Evolutionary conservation across 2,797 vertebrate genomes (phyloP).

Genomic region (Thripadectes ignobilis): DNA sequence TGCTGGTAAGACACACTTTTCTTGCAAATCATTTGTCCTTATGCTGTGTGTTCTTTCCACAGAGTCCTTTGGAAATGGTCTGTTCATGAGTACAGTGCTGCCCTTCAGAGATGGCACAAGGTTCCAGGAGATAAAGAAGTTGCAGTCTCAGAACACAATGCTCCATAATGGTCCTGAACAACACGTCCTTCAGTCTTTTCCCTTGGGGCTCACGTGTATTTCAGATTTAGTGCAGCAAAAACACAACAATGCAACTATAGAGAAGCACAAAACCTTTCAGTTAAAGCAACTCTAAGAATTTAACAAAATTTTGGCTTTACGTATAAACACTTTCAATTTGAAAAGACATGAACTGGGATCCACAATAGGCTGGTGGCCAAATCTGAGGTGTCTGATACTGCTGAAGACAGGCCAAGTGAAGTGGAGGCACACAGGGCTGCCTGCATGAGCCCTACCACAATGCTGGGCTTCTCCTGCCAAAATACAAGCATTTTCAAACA

Average conservation of each 20-base stretch:
- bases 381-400: not conserved
- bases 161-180: not conserved
- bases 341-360: not conserved
- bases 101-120: not conserved
- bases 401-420: not conserved
- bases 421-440: not conserved
- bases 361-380: not conserved
- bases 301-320: not conserved
- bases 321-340: not conserved
- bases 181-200: not conserved
- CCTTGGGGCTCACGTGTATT: rapidly evolving
- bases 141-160: not conserved
- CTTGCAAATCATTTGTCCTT: not conserved
- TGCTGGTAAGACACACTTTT: not conserved
- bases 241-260: rapidly evolving
- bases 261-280: not conserved
- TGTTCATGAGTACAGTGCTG: not conserved
- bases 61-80: not conserved
- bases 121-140: not conserved
- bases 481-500: not conserved
- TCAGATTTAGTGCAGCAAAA: not conserved
- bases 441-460: not conserved
- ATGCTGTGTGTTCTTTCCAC: not conserved
- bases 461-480: not conserved
- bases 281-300: not conserved